Conservation (phyloP, 2,797 vertebrate species). For the Darevskia nairensis region DNA sequence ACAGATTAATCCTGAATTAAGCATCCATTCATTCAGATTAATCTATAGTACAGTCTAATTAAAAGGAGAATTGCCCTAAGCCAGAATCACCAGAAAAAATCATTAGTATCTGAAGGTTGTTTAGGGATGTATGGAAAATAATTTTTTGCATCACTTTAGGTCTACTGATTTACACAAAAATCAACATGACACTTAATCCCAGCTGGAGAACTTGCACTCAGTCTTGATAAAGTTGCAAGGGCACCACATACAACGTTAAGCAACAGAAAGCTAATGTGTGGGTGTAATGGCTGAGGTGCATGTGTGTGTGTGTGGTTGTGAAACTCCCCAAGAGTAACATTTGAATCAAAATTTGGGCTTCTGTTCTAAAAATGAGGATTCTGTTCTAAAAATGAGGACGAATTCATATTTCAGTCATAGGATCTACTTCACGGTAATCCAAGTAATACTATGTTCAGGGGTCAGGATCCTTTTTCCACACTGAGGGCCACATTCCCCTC, state of each 20-base stretch:
- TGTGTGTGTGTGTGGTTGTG: neutral
- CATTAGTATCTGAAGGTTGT: conserved; percentile 33
- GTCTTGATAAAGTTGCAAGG: neutral
- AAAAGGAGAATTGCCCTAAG: conserved; percentile 47
- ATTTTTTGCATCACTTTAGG: neutral
- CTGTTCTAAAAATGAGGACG: neutral
- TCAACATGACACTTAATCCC: neutral
- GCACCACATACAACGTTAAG: too few relatives aligned
- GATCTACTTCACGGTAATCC: too few relatives aligned
- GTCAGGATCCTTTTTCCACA: too few relatives aligned
- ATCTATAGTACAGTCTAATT: conserved; percentile 35
- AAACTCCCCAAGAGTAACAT: neutral
- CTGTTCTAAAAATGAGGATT: neutral
- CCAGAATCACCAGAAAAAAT: conserved; percentile 17
- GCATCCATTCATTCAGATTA: conserved; percentile 21
- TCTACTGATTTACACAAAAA: conserved; percentile 10
- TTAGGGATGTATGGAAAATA: conserved; percentile 27
- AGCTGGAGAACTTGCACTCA: neutral
- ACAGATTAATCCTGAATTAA: conserved; percentile 44
- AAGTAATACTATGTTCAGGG: neutral
- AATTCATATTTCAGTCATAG: neutral
- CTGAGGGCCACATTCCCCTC: too few relatives aligned
- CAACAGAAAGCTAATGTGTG: neutral
- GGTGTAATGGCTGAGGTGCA: neutral
- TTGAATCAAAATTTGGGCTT: neutral